These are phyloP conservation scores for Smittia sp. DNA, from an alignment of 2,888 invertebrate species.

Conservation along the genomic window DNA sequence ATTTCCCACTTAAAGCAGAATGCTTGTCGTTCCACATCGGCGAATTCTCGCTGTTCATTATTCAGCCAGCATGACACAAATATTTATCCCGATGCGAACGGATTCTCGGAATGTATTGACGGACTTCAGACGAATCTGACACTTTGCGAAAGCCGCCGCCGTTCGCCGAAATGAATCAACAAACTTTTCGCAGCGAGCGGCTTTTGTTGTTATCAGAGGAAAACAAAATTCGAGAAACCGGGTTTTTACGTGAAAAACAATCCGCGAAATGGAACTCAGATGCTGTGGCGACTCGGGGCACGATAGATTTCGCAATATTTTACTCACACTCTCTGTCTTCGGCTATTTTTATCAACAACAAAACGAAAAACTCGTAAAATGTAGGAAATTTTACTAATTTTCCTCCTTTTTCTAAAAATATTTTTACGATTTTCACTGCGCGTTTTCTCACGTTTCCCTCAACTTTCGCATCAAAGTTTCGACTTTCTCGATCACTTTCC, in stretches of 20 bases:
- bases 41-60: neutral
- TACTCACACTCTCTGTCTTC: neutral
- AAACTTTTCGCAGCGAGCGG: too few relatives aligned
- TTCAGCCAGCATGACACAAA: neutral
- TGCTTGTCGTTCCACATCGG: neutral
- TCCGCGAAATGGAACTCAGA: too few relatives aligned
- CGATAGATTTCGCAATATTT: neutral
- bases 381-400: neutral
- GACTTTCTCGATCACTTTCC: neutral
- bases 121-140: too few relatives aligned
- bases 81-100: neutral
- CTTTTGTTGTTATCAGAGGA: too few relatives aligned
- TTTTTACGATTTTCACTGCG: conserved; percentile 6
- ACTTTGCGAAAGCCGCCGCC: too few relatives aligned
- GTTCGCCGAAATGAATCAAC: too few relatives aligned
- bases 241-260: too few relatives aligned
- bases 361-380: neutral
- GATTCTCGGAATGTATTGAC: neutral
- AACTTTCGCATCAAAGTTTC: neutral
- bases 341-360: neutral
- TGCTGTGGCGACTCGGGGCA: too few relatives aligned
- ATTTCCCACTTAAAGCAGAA: too few relatives aligned
- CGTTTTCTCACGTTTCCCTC: neutral
- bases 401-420: conserved; percentile 12
- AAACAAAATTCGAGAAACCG: too few relatives aligned